A percentile compares a stretch with the other conserved stretches of the same genome.
Evolutionary conservation across 2,888 invertebrate species (phyloP).

Genomic region (Bugulina stolonifera): DNA sequence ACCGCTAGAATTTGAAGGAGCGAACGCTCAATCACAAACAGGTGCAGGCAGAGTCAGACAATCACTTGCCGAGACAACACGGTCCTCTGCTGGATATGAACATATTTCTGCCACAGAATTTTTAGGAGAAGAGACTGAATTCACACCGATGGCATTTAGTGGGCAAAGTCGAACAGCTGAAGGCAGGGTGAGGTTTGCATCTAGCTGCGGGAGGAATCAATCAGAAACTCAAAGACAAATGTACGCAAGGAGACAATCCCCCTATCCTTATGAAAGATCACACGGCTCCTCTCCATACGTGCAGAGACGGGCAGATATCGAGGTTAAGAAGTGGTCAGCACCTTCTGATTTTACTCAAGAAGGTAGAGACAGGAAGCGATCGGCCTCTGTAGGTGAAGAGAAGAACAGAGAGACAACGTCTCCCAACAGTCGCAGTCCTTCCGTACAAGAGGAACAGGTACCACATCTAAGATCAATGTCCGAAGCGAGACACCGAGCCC

Average conservation of each 20-base stretch:
- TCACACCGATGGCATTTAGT: not conserved
- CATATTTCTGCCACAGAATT: not conserved
- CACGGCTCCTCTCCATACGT: not conserved
- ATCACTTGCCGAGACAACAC: no score
- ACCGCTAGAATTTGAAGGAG: not conserved
- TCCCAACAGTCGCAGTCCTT: not conserved
- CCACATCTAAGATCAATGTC: not conserved
- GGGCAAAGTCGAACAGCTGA: not conserved
- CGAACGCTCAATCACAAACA: not conserved
- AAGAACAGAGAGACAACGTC: not conserved
- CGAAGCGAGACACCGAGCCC: not conserved
- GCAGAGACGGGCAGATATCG: not conserved
- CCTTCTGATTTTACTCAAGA: not conserved
- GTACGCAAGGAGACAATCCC: not conserved
- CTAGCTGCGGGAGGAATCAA: not conserved
- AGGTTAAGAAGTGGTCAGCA: no score
- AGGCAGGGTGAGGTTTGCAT: not conserved
- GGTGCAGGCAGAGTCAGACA: not conserved
- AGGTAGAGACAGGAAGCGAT: not conserved
- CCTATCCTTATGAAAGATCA: not conserved
- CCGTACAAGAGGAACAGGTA: not conserved
- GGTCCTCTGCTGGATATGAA: not conserved
- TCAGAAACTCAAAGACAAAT: not conserved
- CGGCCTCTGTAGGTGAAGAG: not conserved
- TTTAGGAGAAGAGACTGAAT: not conserved